Conservation (phyloP, 1,140 invertebrate genomes). For the Chrysoperla carnea region DNA sequence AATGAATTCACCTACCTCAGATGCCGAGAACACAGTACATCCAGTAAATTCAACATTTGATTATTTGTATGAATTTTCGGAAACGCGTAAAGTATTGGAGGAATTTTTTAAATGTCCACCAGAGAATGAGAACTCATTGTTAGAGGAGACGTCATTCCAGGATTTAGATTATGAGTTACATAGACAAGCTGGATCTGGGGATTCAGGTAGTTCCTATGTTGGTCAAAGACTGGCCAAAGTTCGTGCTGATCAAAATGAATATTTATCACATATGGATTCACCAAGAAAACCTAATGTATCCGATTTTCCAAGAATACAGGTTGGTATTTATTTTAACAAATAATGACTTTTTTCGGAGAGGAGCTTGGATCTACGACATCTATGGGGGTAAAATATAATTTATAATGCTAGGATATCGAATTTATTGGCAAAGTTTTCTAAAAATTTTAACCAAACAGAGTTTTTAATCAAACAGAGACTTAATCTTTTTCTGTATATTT, state of each 20-base stretch:
- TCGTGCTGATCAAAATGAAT: conserved; percentile 17
- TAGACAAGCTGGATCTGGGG: conserved; percentile 30
- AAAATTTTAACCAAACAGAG: too few relatives aligned
- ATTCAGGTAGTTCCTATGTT: conserved; percentile 54
- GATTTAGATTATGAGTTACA: conserved; percentile 73
- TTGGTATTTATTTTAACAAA: conserved; percentile 8
- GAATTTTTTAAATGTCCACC: conserved; percentile 76
- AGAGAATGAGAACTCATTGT: conserved; percentile 31
- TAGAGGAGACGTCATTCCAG: conserved; percentile 16
- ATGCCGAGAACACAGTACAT: conserved; percentile 29
- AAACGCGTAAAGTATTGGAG: conserved; percentile 76
- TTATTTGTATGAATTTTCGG: conserved; percentile 79
- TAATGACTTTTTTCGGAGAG: too few relatives aligned
- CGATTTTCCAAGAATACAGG: conserved; percentile 31
- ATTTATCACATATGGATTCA: conserved; percentile 26
- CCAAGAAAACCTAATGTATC: conserved; percentile 31
- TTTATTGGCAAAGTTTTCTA: too few relatives aligned
- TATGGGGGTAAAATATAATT: too few relatives aligned
- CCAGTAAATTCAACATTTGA: conserved; percentile 42
- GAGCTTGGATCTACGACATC: too few relatives aligned
- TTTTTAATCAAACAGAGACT: too few relatives aligned
- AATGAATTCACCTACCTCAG: conserved; percentile 13
- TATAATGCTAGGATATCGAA: too few relatives aligned
- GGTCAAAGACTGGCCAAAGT: conserved; percentile 58
- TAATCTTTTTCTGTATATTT: too few relatives aligned